Evolutionary conservation across 2,797 vertebrate genomes (phyloP), one percentile per base, ranked within the genome.

Genomic region (Sciurus carolinensis): DNA sequence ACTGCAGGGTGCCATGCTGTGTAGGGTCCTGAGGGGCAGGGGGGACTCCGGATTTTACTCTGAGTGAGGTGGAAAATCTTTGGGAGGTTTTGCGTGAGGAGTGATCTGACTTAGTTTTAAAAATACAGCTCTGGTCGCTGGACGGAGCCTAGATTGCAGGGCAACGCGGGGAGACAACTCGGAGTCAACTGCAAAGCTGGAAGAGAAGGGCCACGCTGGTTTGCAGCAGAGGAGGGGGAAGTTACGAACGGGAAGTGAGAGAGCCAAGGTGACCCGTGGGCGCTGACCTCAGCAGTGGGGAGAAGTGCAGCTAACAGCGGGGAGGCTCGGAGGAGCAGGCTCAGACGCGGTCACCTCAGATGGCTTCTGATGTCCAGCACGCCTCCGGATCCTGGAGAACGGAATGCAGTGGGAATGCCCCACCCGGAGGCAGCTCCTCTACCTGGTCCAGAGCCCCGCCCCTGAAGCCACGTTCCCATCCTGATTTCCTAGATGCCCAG

Each of bases 181-280:
- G 9, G 92, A 88, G 82, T 15, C 0, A 4, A 2, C 1, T 26
- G 47, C 4, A 39, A 0, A 14, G 1, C 26, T 26, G 10, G 1
- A 11, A 52, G 85, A 86, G 50, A 52, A 71, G 20, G 39, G 26
- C 57, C 59, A 2, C 11, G 42, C 39, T 89, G 69, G 47, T 22
- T 69, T 44, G 11, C 18, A 36, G 44, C 3, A 17, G 85, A 44
- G 28, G 5, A 50, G 26, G 7, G 36, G 4, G 54, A 69, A 36
- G 18, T 57, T 10, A 44, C 59, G 42, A 7, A 7, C 1, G 44
- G 57, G 36, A 18, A 57, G 5, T 4, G 28, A 73, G 79, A 71
- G 64, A 36, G 30, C 57, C 47, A 17, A n/a, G 42, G 17, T 24
- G 26, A 64, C 20, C n/a, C 6, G 1, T 26, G 6, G 28, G 14